A percentile compares a stretch with the other conserved stretches of the same genome.
Conservation (phyloP, 2,888 invertebrate species). For the Aphidius colemani region DNA sequence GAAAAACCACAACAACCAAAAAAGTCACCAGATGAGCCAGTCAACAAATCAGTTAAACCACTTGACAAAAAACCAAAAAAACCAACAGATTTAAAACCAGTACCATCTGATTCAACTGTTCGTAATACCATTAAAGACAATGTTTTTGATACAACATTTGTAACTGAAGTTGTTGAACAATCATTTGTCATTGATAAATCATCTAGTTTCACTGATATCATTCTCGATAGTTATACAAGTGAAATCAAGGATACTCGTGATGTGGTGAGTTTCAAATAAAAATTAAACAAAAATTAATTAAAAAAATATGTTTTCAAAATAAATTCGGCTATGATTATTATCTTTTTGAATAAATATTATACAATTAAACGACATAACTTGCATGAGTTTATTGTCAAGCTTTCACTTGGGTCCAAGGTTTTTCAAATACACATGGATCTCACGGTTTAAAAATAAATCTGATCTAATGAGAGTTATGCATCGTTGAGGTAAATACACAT, state of each 20-base stretch:
- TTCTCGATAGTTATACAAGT: constrained; percentile 38
- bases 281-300: constrained; percentile 4
- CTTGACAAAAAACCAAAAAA: constrained; percentile 30
- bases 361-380: not conserved
- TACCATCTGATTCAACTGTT: constrained; percentile 25
- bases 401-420: constrained; percentile 37
- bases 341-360: not conserved
- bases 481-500: constrained; percentile 18
- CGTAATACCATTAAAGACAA: constrained; percentile 20
- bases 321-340: not conserved
- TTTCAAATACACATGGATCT: constrained; percentile 11
- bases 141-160: constrained; percentile 55
- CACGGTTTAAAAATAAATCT: constrained; percentile 38
- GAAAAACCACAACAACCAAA: constrained; percentile 34
- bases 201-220: constrained; percentile 43
- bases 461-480: constrained; percentile 32
- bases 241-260: constrained; percentile 45
- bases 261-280: constrained; percentile 43
- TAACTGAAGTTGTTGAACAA: constrained; percentile 45
- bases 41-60: constrained; percentile 11
- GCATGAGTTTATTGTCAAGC: constrained; percentile 18
- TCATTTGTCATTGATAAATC: constrained; percentile 49
- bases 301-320: not conserved
- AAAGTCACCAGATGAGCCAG: constrained; percentile 25
- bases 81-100: constrained; percentile 25